Conservation (phyloP, 2,113 vertebrate species). For the Clinocottus analis region DNA sequence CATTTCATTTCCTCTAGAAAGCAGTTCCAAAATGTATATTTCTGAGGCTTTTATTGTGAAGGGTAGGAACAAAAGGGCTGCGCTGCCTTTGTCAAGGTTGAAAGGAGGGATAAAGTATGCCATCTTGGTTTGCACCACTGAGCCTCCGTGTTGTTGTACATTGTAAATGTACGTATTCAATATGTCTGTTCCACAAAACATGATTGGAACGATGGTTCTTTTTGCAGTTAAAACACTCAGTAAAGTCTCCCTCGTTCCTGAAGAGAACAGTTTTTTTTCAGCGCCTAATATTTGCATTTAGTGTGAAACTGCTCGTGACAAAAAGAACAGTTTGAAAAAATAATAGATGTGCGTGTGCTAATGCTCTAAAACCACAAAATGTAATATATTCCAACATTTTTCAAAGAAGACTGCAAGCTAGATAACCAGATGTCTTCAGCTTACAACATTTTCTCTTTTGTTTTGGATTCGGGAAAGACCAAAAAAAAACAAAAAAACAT, state of each 20-base stretch:
- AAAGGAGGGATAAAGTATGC: not conserved
- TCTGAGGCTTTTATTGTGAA: too few relatives aligned
- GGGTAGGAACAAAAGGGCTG: not conserved
- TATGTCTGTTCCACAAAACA: not conserved
- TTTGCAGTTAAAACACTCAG: not conserved
- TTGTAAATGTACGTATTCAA: not conserved
- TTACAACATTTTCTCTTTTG: not conserved
- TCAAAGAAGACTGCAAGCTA: not conserved
- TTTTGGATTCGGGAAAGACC: not conserved
- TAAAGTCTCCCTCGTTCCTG: not conserved
- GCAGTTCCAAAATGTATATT: not conserved
- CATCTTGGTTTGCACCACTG: not conserved
- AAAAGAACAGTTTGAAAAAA: not conserved
- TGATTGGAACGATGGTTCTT: not conserved
- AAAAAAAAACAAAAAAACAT: not conserved
- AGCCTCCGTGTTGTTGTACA: not conserved
- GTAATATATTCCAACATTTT: not conserved
- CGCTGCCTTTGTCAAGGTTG: not conserved
- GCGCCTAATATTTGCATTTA: not conserved
- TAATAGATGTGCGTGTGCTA: too few relatives aligned
- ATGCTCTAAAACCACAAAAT: not conserved
- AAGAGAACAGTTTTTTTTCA: not conserved
- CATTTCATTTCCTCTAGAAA: not conserved
- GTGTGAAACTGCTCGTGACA: not conserved
- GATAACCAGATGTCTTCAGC: not conserved